A percentile compares a stretch with the other conserved stretches of the same genome.
Conservation (phyloP, 1,140 invertebrate genomes). For the Pemphigus obesinymphae region DNA sequence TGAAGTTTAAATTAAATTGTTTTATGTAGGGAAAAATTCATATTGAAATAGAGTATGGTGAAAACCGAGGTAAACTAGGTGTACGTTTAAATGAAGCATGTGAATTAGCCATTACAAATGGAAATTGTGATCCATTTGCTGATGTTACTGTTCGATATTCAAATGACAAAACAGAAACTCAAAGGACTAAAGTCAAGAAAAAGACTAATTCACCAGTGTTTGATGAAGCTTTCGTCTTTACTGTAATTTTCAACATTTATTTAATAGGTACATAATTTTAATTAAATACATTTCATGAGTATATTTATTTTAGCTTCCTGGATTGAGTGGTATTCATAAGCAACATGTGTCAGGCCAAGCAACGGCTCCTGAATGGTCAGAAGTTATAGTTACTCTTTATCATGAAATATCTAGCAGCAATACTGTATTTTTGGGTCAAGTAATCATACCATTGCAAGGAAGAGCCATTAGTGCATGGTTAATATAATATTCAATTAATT, state of each 20-base stretch:
- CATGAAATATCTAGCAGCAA: slow-evolving; percentile 75
- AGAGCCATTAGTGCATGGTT: slow-evolving; percentile 61
- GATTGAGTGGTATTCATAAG: slow-evolving; percentile 27
- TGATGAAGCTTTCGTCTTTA: slow-evolving; percentile 82
- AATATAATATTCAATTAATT: slow-evolving; percentile 43
- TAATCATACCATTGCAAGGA: slow-evolving; percentile 68
- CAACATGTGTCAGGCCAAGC: slow-evolving; percentile 3
- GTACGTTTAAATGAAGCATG: slow-evolving; percentile 73
- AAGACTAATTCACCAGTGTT: slow-evolving; percentile 84
- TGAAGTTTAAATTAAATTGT: neutral
- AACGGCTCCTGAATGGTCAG: slow-evolving; percentile 57
- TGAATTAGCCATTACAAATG: slow-evolving; percentile 82
- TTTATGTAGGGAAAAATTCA: slow-evolving; percentile 57
- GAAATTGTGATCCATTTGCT: slow-evolving; percentile 84
- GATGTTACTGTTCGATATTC: slow-evolving; percentile 72
- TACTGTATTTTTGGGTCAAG: slow-evolving; percentile 75
- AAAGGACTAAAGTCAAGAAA: slow-evolving; percentile 78
- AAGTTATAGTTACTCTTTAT: slow-evolving; percentile 75
- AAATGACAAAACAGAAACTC: slow-evolving; percentile 74
- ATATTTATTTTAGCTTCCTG: slow-evolving; percentile 19
- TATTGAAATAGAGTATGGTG: slow-evolving; percentile 62
- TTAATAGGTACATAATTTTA: neutral
- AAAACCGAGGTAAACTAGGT: slow-evolving; percentile 47
- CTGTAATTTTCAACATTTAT: slow-evolving; percentile 56
- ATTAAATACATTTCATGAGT: neutral